Evolutionary conservation across 2,113 vertebrate species (phyloP), one percentile per base, ranked within the genome.

Genomic region (Lethenteron reissneri): DNA sequence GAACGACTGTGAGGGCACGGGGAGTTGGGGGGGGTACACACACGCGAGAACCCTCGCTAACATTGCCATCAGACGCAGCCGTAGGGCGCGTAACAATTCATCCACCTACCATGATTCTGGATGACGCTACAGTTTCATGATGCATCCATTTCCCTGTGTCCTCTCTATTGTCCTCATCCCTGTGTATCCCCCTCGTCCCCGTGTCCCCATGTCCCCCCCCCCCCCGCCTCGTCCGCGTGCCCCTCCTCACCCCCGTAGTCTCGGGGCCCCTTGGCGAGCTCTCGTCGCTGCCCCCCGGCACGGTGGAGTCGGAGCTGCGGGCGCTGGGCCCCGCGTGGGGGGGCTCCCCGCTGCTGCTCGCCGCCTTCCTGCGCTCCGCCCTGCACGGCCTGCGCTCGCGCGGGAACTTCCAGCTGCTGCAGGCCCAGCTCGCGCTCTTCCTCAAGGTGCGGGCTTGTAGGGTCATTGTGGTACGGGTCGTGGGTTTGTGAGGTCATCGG

Each of bases 361-460:
- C 81, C 3, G 85, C 85, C 74, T 99, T 99, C 75, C 78, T 97
- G 58, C 82, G 76, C 70, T 87, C 96, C 88, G 83, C 92, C 58
- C 78, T 78, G 72, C 75, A 78, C 76, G 88, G 94, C 85, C 74
- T 97, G 79, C 73, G 77, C 6, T 83, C 79, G 73, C 89, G 86
- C 74, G 79, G 77, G 72, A 88, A 96, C 78, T 99, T 92, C 2
- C 89, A 99, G 71, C 80, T 99, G 72, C 81, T 85, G 2, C 92
- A 97, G n/a, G 86, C 87, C 0, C 97, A 95, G 75, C 84, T 97
- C 71, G 87, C 88, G 0, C 81, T 97, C 1, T 97, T 95, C 79
- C 76, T 99, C 69, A 95, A 95, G 87, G 94, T 97, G 25, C n/a
- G 64, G 64, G 64, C 41, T 7, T 41, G 5, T 5, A 1, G 41